phyloP scores from a whole-genome alignment of 2,888 invertebrate genomes.

The Brachylomia viminalis region DNA sequence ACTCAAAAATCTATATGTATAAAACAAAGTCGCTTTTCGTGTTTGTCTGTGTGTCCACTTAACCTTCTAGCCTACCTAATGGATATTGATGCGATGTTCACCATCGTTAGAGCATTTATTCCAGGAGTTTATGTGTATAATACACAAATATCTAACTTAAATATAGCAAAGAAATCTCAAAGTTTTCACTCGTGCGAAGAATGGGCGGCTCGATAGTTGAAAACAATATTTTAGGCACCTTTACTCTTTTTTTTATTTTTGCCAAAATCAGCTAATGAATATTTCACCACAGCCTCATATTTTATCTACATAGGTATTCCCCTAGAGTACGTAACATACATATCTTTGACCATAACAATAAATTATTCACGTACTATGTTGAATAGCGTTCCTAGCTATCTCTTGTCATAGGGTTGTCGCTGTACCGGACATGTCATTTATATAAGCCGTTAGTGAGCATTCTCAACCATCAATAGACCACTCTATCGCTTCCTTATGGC shows the following conservation, averaged over 20 bases:
- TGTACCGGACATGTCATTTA: slow-evolving; percentile 19
- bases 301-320: not conserved
- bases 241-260: not conserved
- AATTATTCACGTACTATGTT: slow-evolving; percentile 49
- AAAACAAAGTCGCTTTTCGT: not conserved
- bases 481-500: slow-evolving; percentile 47
- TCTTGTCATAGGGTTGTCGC: slow-evolving; percentile 53
- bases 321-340: slow-evolving; percentile 1
- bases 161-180: not conserved
- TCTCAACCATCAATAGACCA: slow-evolving; percentile 13
- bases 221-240: not conserved
- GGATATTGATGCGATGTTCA: too few species aligned
- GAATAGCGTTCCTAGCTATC: slow-evolving; percentile 42
- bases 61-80: not conserved
- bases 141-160: not conserved
- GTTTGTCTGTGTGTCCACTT: not conserved
- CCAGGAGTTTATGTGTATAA: not conserved
- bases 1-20: not conserved
- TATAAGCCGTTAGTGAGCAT: slow-evolving; percentile 11
- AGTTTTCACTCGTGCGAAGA: too few species aligned
- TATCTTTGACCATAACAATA: slow-evolving; percentile 52
- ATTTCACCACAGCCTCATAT: not conserved
- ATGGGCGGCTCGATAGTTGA: too few species aligned
- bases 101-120: not conserved
- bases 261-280: not conserved